Base-by-base conservation (phyloP, 2,888 invertebrate species). In the Notodonta dromedarius region DNA sequence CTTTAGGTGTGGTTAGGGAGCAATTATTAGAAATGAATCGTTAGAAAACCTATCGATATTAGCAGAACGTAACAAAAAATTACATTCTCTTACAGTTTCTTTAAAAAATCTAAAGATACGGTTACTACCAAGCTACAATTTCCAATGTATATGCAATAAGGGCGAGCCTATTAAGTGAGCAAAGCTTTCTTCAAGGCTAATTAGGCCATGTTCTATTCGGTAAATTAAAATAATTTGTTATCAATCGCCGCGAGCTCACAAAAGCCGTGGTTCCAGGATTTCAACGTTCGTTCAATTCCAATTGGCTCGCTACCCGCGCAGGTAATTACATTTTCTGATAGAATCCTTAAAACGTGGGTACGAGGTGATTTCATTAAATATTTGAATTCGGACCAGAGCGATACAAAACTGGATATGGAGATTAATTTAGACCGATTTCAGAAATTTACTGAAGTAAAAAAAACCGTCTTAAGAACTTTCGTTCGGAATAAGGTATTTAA, bases 331-430 rank as follows among this genome's bases (percentile, higher is more conserved):
- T 58, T 60, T 51, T 24, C 42, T 24, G 14, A n/a, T 39, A 24
- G 44, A 50, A 59, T 58, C 39, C 40, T 59, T 55, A 48, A 59
- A 55, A 58, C 56, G 51, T 48, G 12, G 52, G 11, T 32, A 52
- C 32, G 52, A 58, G 56, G 56, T 60, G 48, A 60, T 52, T 58
- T 60, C 39, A 57, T 62, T 57, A 54, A 58, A 66, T 58, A 55
- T 52, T 61, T 48, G 7, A 52, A 48, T 12, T 52, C 11, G 39
- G 16, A 24, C 16, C 32, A 44, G 7, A 8, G 40, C 57, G 14
- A 4, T 0, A 0, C 5, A 9, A 53, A 14, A 35, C 57, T 42
- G 48, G 60, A 63, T 58, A n/a, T 42, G 42, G 14, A 12, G 6
- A 52, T 9, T 8, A 32, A 50, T 50, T 4, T 9, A 9, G 8